Evolutionary conservation across 1,140 invertebrate species (phyloP), one percentile per base, ranked within the genome.

Genomic region (Vollenhovia emeryi): DNA sequence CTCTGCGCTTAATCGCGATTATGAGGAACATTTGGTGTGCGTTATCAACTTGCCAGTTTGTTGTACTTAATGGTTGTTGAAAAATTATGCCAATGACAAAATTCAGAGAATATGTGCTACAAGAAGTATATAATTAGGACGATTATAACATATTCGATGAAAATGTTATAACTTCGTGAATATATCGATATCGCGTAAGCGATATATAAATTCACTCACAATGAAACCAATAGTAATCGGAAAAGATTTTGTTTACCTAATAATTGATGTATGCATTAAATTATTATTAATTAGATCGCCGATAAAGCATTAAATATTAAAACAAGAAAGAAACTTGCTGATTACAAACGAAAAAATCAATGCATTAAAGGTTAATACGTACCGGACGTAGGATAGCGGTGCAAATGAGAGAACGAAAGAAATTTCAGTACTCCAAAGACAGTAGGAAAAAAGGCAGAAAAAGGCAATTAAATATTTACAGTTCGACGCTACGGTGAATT

Each of bases 291-390:
- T 74, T 4, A 55, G 8, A 24, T 36, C 5, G 27, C 3, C 21
- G 24, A 8, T 33, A 74, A 74, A 27, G 21, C 55, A 40, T 74
- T 27, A 55, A 74, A 74, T 57, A 74, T 74, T 74, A 11, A 57
- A 74, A 33, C 13, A 36, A 69, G 40, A 69, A 45, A 69, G 40
- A 48, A 45, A 27, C 40, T 69, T 45, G 66, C 40, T 45, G 66
- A 45, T 69, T 69, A 69, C 43, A 7, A 69, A 40, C 21, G 57
- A 55, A 74, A 74, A 74, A 74, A 27, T 57, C 30, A 57, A 57
- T 74, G 33, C 21, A 74, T 74, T 69, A 18, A 74, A 74, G 13
- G 21, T 33, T 74, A 57, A 24, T 73, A 73, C 33, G 21, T 57
- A 24, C n/a, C 48, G n/a, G 45, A 71, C 15, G 50, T 9, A 73